Evolutionary conservation across 2,113 vertebrate species (phyloP).

Genomic region (Paratilapia polleni): DNA sequence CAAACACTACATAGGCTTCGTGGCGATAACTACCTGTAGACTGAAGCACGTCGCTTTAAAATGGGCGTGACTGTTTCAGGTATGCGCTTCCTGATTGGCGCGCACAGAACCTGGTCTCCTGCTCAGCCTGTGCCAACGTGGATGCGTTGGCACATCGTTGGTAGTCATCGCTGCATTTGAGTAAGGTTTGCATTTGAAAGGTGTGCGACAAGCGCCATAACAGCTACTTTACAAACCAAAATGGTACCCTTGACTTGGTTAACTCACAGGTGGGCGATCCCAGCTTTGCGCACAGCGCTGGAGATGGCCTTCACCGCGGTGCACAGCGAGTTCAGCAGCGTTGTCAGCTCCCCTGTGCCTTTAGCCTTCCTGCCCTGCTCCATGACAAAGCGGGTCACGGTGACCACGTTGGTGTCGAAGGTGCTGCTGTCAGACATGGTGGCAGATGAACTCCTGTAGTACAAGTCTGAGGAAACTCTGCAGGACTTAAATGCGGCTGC

Average conservation of each 20-base stretch:
- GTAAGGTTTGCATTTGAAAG: neutral
- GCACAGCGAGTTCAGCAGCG: conserved; percentile 90
- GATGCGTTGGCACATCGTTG: too few species aligned
- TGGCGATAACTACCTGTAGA: neutral
- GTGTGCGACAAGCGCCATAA: fast-evolving
- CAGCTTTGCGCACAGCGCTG: conserved; percentile 92
- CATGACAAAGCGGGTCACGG: conserved; percentile 93
- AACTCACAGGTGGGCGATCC: conserved; percentile 92
- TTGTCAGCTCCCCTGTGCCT: conserved; percentile 91
- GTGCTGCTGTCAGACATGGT: conserved; percentile 85
- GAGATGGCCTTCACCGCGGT: conserved; percentile 96
- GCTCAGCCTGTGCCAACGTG: conserved; percentile 31
- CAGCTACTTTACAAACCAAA: fast-evolving
- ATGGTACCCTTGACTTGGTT: neutral
- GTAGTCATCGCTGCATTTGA: neutral
- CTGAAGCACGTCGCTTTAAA: fast-evolving
- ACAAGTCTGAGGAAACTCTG: neutral
- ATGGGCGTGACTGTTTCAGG: conserved; percentile 27
- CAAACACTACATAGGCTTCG: too few species aligned
- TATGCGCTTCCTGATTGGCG: conserved; percentile 44
- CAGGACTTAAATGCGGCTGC: conserved; percentile 47
- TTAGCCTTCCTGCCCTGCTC: conserved; percentile 89
- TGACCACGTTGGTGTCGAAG: conserved; percentile 93
- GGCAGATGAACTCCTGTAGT: neutral
- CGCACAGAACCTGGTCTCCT: conserved; percentile 23